phyloP scores from a whole-genome alignment of 2,113 vertebrate species.

The Notechis scutatus region DNA sequence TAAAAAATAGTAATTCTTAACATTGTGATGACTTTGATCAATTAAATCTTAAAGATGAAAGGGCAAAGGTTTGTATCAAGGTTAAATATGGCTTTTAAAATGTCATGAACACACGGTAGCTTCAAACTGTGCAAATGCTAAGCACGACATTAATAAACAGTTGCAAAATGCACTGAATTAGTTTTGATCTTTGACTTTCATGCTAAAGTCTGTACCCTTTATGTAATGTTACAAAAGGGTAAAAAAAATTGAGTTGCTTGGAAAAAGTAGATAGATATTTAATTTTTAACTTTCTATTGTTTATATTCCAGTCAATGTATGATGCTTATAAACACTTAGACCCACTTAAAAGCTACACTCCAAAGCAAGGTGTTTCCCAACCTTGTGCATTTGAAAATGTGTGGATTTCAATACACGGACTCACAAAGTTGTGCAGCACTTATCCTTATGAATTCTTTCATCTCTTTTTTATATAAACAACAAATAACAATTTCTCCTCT shows the following conservation, averaged over 20 bases:
- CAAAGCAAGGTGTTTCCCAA: neutral
- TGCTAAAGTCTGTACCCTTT: neutral
- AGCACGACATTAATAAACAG: neutral
- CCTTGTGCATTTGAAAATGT: too few relatives aligned
- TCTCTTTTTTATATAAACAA: neutral
- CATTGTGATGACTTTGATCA: neutral
- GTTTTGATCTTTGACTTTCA: neutral
- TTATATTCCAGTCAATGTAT: neutral
- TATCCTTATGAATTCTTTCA: neutral
- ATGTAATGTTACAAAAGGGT: neutral
- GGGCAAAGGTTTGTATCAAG: neutral
- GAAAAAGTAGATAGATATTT: neutral
- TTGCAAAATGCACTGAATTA: neutral
- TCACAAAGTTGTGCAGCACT: neutral
- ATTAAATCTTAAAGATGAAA: neutral
- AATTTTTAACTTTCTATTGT: neutral
- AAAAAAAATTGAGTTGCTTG: neutral
- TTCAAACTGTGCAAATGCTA: neutral
- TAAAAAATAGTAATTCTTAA: neutral
- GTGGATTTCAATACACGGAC: neutral
- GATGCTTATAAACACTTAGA: neutral
- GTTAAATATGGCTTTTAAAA: neutral
- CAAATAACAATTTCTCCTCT: neutral
- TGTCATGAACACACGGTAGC: neutral
- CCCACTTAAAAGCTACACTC: neutral